phyloP scores from a whole-genome alignment of 2,113 vertebrate species.

The Myotis yumanensis region DNA sequence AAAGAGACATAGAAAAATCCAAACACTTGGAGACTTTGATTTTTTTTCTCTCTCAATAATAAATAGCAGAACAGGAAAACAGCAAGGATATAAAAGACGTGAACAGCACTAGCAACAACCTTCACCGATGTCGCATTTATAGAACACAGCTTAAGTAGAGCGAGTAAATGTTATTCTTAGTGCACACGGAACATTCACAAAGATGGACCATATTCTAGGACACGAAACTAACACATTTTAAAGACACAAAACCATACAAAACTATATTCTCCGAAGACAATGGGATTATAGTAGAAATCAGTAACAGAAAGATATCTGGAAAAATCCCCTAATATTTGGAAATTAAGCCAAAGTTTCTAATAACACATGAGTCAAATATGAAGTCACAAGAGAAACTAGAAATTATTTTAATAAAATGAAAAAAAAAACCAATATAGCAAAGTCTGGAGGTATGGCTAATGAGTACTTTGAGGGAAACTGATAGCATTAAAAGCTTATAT shows the following conservation, averaged over 20 bases:
- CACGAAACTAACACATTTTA: background rate
- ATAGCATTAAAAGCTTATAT: background rate
- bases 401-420: background rate
- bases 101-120: background rate
- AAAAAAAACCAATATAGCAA: background rate
- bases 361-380: background rate
- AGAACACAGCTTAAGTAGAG: background rate
- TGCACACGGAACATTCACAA: background rate
- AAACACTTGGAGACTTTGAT: background rate
- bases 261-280: background rate
- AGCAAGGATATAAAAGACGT: background rate
- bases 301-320: background rate
- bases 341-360: conserved; percentile 16
- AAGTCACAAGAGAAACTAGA: background rate
- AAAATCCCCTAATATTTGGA: conserved; percentile 10
- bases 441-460: background rate
- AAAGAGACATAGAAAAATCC: background rate
- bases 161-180: background rate
- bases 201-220: background rate
- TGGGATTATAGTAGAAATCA: background rate
- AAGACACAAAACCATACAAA: background rate
- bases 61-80: background rate
- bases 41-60: background rate
- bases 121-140: background rate
- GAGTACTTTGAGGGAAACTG: background rate